Conservation (phyloP, 2,797 vertebrate genomes). For the Rhodeus uyekii region DNA sequence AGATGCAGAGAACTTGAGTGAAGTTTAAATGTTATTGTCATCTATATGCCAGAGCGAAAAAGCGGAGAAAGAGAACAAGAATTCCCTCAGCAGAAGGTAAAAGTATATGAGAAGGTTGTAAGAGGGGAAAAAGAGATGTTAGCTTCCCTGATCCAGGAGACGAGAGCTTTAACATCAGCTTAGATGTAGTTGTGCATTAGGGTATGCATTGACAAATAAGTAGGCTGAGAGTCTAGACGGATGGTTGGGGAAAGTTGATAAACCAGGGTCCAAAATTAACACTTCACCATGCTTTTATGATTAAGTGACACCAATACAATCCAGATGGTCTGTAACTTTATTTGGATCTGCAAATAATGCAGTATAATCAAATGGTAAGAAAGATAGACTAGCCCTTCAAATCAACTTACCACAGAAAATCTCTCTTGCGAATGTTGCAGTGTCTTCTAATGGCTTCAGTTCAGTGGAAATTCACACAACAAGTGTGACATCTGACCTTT, state of each 20-base stretch:
- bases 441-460: too few species aligned
- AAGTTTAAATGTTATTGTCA: slow-evolving; percentile 30
- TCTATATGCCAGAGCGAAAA: slow-evolving; percentile 3
- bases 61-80: not conserved
- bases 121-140: slow-evolving; percentile 39
- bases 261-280: not conserved
- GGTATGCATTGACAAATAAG: slow-evolving; percentile 35
- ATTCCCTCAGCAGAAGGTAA: not conserved
- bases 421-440: not conserved
- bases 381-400: not conserved
- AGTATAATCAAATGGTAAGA: not conserved
- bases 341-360: not conserved
- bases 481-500: too few species aligned
- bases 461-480: too few species aligned
- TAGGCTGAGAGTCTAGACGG: slow-evolving; percentile 17
- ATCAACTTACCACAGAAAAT: not conserved
- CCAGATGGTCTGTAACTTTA: not conserved
- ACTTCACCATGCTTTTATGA: not conserved
- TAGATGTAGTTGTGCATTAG: slow-evolving; percentile 12
- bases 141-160: not conserved
- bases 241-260: slow-evolving; percentile 6
- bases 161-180: slow-evolving; percentile 7
- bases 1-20: slow-evolving; percentile 7
- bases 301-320: not conserved
- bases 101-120: not conserved